Conservation (phyloP, 2,113 vertebrate species). For the Agelaius phoeniceus region DNA sequence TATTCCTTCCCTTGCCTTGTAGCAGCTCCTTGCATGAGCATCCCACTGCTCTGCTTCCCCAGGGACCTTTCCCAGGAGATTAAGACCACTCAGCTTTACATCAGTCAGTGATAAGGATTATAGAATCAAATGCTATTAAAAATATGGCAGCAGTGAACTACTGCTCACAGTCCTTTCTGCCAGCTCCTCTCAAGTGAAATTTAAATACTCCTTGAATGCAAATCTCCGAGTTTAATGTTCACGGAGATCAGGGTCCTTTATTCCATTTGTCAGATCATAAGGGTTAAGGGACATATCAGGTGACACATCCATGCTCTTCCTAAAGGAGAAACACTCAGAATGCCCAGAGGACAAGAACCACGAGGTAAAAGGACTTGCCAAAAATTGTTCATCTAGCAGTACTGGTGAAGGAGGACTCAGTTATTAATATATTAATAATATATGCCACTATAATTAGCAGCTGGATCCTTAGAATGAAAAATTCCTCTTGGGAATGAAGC, state of each 20-base stretch:
- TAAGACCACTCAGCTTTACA: background rate
- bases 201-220: background rate
- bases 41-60: background rate
- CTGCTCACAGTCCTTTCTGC: background rate
- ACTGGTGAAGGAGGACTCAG: background rate
- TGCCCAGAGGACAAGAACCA: slow-evolving; percentile 9
- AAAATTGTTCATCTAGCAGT: background rate
- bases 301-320: background rate
- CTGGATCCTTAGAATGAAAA: slow-evolving; percentile 1
- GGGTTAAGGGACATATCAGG: background rate
- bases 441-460: slow-evolving; percentile 5
- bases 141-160: background rate
- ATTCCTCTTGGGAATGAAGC: background rate
- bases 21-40: background rate
- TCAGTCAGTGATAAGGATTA: background rate
- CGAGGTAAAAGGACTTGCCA: background rate
- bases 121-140: background rate
- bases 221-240: background rate
- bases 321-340: background rate
- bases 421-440: slow-evolving; percentile 35
- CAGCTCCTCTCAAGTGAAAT: background rate
- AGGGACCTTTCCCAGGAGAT: background rate
- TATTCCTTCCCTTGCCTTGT: background rate
- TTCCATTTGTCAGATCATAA: background rate
- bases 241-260: background rate